A percentile compares a stretch with the other conserved stretches of the same genome.
phyloP scores from a whole-genome alignment of 2,113 vertebrate species.

The Catharus fuscescens region DNA sequence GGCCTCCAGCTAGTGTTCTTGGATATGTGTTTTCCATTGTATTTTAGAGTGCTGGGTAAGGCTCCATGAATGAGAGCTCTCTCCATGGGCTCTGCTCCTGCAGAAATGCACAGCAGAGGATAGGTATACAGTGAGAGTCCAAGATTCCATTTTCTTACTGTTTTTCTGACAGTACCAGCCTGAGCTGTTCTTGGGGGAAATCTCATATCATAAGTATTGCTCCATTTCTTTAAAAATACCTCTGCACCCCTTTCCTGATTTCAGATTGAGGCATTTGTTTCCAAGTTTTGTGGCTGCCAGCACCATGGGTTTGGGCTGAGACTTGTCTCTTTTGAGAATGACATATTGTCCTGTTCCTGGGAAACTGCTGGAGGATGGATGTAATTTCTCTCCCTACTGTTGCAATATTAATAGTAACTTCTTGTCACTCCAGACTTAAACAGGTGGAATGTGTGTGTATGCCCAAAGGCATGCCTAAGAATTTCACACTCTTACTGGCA shows the following conservation, averaged over 20 bases:
- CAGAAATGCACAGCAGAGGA: neutral
- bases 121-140: neutral
- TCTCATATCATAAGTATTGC: neutral
- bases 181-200: neutral
- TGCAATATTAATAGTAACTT: neutral
- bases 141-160: neutral
- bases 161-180: neutral
- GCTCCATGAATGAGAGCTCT: neutral
- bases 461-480: neutral
- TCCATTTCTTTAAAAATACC: neutral
- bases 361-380: neutral
- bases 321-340: neutral
- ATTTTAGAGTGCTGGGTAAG: neutral
- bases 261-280: neutral
- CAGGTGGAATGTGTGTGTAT: neutral
- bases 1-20: neutral
- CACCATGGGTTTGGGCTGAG: neutral
- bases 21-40: neutral
- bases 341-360: neutral
- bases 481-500: neutral
- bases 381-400: neutral
- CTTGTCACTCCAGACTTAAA: neutral
- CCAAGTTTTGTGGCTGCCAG: neutral
- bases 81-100: neutral
- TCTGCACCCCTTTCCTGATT: neutral